Base-by-base conservation (phyloP, 2,888 invertebrate genomes). In the Boloria euphrosyne region DNA sequence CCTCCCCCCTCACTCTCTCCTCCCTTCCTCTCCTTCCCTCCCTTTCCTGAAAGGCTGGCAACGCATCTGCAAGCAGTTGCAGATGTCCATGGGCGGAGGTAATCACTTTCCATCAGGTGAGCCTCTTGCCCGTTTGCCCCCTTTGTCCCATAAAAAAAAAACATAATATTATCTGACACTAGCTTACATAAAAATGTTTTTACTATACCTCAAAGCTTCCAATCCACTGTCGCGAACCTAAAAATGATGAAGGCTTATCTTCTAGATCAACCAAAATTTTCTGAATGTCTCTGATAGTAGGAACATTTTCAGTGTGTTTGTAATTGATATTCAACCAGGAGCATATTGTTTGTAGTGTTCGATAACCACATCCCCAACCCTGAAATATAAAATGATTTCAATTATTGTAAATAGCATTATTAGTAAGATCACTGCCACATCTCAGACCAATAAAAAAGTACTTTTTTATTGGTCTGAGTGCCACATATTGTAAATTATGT, bases 331-430 rank as follows among this genome's bases (percentile, higher is more conserved):
- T 89, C 62, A 95, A 82, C 95, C 95, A 95, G 16, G 95, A 95
- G 71, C 94, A 94, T 68, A 95, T 89, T 4, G 95, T 93, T 85
- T 95, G 95, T 53, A 95, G 76, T 0, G 95, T 95, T 73, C 95
- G 92, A 76, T 95, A 95, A 0, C 95, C 96, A 75, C 95, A 96
- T 1, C 96, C 95, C 95, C 95, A 95, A 31, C 95, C 95, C 94
- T 94, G 70, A n/a, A 79, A 80, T 44, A 22, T 13, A 18, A 18
- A 10, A 38, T 13, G 2, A 10, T 16, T 16, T 16, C 16, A 53
- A 53, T 6, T 16, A 10, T 31, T 16, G 3, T 38, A 6, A 13
- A 3, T 53, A 18, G 5, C 18, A 31, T 16, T 14, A 27, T 2
- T 31, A 53, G 31, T 27, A 5, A 7, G 7, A 13, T 7, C 14